Conservation (phyloP, 2,888 invertebrate species). For the Rhagonycha lutea region DNA sequence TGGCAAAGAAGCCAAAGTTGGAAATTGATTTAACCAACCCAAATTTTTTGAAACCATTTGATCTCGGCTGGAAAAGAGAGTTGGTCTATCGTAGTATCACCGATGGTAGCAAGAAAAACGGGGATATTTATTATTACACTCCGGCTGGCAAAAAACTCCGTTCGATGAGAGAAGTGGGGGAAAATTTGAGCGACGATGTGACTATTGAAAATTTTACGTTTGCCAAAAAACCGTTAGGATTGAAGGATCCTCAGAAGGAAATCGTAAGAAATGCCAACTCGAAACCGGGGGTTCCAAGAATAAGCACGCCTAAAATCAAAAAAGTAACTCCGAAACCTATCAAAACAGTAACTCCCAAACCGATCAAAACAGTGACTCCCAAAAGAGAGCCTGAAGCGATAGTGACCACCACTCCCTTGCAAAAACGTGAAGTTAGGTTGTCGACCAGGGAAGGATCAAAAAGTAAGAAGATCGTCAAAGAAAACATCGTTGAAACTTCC, state of each 20-base stretch:
- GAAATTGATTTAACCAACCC: slow-evolving; percentile 55
- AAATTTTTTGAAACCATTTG: slow-evolving; percentile 62
- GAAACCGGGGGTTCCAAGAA: slow-evolving; percentile 35
- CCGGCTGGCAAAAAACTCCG: slow-evolving; percentile 78
- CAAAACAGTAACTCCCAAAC: slow-evolving; percentile 44
- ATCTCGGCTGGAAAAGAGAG: slow-evolving; percentile 79
- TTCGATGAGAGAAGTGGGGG: slow-evolving; percentile 73
- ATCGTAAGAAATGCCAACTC: slow-evolving; percentile 70
- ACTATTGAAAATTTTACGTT: slow-evolving; percentile 82
- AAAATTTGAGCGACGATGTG: slow-evolving; percentile 57
- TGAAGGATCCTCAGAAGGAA: slow-evolving; percentile 76
- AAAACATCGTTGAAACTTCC: not conserved
- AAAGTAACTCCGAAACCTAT: not conserved
- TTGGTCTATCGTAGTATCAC: slow-evolving; percentile 71
- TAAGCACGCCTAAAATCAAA: slow-evolving; percentile 37
- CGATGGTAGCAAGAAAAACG: slow-evolving; percentile 60
- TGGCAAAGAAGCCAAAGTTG: slow-evolving; percentile 42
- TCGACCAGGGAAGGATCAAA: slow-evolving; percentile 27
- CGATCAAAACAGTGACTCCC: slow-evolving; percentile 38
- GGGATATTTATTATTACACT: slow-evolving; percentile 84
- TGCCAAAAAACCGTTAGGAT: slow-evolving; percentile 75
- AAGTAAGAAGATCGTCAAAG: not conserved
- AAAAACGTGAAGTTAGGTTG: slow-evolving; percentile 21
- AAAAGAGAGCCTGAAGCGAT: slow-evolving; percentile 40
- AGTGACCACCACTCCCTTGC: not conserved